Evolutionary conservation across 2,113 vertebrate genomes (phyloP).

Genomic region (Deroptyus accipitrinus): DNA sequence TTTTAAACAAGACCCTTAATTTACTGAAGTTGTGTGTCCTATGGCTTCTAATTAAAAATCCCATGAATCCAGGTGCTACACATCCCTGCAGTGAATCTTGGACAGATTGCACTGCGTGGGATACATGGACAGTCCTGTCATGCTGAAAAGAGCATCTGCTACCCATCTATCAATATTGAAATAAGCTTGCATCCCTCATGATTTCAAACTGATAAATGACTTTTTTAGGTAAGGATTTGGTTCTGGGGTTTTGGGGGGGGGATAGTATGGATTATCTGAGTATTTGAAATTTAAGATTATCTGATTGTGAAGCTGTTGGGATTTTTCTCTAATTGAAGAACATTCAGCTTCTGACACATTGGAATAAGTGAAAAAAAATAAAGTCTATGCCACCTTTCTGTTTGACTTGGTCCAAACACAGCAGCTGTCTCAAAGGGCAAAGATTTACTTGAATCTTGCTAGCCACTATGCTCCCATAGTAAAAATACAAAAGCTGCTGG

Average conservation of each 20-base stretch:
- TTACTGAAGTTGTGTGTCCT: not conserved
- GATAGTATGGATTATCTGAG: not conserved
- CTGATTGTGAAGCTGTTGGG: not conserved
- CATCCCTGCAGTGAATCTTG: not conserved
- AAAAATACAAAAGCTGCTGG: not conserved
- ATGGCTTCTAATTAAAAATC: not conserved
- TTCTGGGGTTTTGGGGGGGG: not conserved
- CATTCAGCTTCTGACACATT: not conserved
- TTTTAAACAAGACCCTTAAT: not conserved
- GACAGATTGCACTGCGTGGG: not conserved
- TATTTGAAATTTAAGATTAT: not conserved
- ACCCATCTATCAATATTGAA: not conserved
- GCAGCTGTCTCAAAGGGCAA: not conserved
- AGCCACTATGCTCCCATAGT: not conserved
- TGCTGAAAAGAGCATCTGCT: not conserved
- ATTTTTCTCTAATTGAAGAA: not conserved
- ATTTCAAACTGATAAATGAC: not conserved
- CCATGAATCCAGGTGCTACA: not conserved
- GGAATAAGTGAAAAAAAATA: not conserved
- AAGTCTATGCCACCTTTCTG: not conserved
- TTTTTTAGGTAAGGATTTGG: not conserved
- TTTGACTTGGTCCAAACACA: not conserved
- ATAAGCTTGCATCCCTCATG: not conserved
- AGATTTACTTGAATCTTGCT: not conserved
- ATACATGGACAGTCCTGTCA: not conserved